Base-by-base conservation (phyloP, 2,113 vertebrate species). In the Cynopterus brachyotis region DNA sequence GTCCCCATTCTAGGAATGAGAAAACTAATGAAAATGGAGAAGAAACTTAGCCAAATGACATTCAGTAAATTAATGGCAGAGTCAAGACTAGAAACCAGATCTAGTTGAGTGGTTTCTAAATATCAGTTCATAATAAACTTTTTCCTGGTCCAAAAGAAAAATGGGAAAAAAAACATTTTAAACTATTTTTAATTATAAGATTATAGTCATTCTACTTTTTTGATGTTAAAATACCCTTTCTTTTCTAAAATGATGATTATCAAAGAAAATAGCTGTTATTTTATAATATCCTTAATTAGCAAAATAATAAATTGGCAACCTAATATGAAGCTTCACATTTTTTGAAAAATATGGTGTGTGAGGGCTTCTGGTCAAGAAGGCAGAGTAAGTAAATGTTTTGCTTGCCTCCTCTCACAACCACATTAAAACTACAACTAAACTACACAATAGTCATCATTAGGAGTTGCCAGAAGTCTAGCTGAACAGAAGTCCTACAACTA, bases 201-300 rank as follows among this genome's bases (percentile, higher is more conserved):
- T 40, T 85, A 42, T 92, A 8, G 24, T 5, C 30, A 60, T 67
- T 76, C 19, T 80, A n/a, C n/a, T 79, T 67, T 83, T 95, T 86
- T 64, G n/a, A 69, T 76, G 32, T 53, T 82, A 93, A 69, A 96
- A 75, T 93, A 66, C 59, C 17, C 45, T 30, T 89, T 95, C 32
- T 76, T 64, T 83, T 53, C 89, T 59, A 32, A 95, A 83, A 95
- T 76, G 9, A 84, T 86, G 73, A 92, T 57, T 78, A 95, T 30
- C 28, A 57, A 5, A 78, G 42, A 88, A 15, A 92, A 9, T 75
- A 45, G 32, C 6, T 57, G 2, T 93, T 95, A n/a, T 85, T 95
- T 78, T 78, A 47, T 30, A 80, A 93, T 30, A 24, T 81, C 28
- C 3, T 82, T 60, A 95, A 55, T 59, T 69, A 84, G 10, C 24